Conservation (phyloP, 2,113 vertebrate species). For the Podiceps cristatus region DNA sequence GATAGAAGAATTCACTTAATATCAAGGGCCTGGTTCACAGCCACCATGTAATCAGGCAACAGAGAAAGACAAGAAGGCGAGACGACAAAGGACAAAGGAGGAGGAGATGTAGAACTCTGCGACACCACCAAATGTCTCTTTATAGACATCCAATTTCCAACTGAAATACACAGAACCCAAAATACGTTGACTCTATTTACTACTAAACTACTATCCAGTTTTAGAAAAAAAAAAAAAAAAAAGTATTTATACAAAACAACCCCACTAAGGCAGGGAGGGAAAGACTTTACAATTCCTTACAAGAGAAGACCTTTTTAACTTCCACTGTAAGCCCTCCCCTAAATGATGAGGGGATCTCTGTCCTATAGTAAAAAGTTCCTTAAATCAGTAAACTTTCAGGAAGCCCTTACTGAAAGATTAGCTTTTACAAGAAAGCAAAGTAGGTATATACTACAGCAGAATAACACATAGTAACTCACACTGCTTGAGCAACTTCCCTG, state of each 20-base stretch:
- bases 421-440: background rate
- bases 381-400: background rate
- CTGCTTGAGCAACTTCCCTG: background rate
- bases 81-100: background rate
- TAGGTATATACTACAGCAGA: rapidly evolving
- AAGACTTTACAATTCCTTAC: background rate
- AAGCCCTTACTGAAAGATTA: background rate
- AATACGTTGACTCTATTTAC: background rate
- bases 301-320: background rate
- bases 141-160: background rate
- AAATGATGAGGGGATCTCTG: rapidly evolving
- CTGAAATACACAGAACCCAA: background rate
- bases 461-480: rapidly evolving
- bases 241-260: background rate
- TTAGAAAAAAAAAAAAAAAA: background rate
- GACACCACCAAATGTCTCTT: background rate
- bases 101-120: background rate
- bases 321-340: background rate
- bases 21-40: background rate
- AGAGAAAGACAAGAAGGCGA: background rate
- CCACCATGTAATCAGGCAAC: background rate
- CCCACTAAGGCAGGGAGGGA: background rate
- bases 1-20: background rate
- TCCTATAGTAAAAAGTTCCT: background rate
- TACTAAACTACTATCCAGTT: background rate